These are phyloP conservation scores for Drosophila nigrodunni DNA, from an alignment of 1,140 invertebrate genomes.

Conservation along the genomic window DNA sequence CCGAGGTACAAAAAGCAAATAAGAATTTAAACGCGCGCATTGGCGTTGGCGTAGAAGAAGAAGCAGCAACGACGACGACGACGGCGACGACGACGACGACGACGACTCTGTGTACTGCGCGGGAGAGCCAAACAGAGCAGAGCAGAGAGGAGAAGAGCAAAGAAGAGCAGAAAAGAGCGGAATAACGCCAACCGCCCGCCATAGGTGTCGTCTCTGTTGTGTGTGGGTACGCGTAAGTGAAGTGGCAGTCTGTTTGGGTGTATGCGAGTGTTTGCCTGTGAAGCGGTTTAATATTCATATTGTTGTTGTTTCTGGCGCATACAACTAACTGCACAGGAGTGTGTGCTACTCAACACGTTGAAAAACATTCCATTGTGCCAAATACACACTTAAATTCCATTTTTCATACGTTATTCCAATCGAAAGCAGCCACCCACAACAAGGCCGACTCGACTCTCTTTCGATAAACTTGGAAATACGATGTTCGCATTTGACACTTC, in stretches of 20 bases:
- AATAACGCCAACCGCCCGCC: constrained; percentile 7
- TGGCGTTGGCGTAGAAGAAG: constrained; percentile 52
- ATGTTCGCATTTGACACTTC: constrained; percentile 1
- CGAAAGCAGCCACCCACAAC: constrained; percentile 47
- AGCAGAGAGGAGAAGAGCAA: constrained; percentile 32
- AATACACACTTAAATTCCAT: constrained; percentile 83
- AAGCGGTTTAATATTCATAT: constrained; percentile 41
- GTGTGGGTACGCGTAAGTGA: constrained; percentile 8
- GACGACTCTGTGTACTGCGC: constrained; percentile 61
- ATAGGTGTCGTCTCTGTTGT: constrained; percentile 30
- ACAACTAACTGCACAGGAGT: constrained; percentile 60
- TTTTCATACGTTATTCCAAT: constrained; percentile 75
- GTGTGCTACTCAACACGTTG: constrained; percentile 68
- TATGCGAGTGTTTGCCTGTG: constrained; percentile 8
- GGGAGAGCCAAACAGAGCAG: constrained; percentile 45
- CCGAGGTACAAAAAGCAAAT: constrained; percentile 82
- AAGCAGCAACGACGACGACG: too few relatives aligned
- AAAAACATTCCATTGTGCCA: constrained; percentile 81
- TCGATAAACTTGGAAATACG: constrained; percentile 29
- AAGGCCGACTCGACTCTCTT: constrained; percentile 33
- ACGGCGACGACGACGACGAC: too few relatives aligned
- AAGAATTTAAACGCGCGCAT: constrained; percentile 80
- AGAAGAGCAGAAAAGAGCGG: constrained; percentile 11
- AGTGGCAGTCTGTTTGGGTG: constrained; percentile 21
- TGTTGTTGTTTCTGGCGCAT: constrained; percentile 52